Conservation (phyloP, 2,797 vertebrate species). For the Sebastes itinus region DNA sequence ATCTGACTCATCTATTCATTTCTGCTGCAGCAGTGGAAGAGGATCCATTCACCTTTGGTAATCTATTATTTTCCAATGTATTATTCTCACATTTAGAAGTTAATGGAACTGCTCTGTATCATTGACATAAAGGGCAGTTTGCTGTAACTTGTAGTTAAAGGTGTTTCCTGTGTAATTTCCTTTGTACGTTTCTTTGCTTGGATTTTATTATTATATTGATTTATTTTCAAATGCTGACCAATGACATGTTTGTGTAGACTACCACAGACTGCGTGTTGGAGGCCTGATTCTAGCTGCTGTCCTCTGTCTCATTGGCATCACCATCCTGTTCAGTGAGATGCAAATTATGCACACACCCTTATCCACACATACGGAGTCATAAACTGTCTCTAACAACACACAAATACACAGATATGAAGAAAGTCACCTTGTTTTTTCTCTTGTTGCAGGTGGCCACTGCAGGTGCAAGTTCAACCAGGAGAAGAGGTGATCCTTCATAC, state of each 20-base stretch:
- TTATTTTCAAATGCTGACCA: neutral
- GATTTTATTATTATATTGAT: neutral
- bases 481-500: constrained; percentile 76
- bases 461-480: constrained; percentile 87
- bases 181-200: neutral
- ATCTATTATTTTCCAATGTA: constrained; percentile 10
- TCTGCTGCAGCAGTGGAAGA: constrained; percentile 65
- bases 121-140: neutral
- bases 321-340: constrained; percentile 85
- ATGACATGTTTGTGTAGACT: constrained; percentile 70
- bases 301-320: constrained; percentile 87
- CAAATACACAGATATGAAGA: neutral
- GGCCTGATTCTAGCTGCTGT: constrained; percentile 85
- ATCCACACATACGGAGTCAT: neutral
- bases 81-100: neutral
- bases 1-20: constrained; percentile 17
- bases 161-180: neutral
- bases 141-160: neutral
- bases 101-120: neutral
- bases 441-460: constrained; percentile 83
- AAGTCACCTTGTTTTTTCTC: neutral
- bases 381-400: neutral
- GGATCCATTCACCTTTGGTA: constrained; percentile 84
- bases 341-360: neutral
- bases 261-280: constrained; percentile 83